A percentile compares a stretch with the other conserved stretches of the same genome.
Conservation (phyloP, 2,888 invertebrate species). For the Smittia sp. region DNA sequence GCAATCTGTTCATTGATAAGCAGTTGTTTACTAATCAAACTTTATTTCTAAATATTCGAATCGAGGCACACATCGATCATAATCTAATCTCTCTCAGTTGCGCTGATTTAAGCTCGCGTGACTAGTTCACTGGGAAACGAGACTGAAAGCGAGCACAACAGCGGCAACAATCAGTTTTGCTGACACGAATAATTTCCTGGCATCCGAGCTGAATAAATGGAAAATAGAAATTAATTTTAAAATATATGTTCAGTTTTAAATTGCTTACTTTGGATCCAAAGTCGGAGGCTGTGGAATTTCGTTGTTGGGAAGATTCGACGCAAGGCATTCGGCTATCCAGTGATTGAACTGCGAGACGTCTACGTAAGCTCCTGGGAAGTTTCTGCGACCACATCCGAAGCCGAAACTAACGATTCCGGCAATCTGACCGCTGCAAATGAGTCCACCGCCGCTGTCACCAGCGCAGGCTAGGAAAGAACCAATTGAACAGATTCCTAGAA, state of each 20-base stretch:
- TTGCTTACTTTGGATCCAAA: not conserved
- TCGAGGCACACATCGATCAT: too few relatives aligned
- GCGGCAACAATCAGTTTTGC: not conserved
- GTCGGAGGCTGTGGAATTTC: slow-evolving; percentile 31
- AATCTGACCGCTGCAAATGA: slow-evolving; percentile 42
- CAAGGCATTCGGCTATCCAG: slow-evolving; percentile 38
- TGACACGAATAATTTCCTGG: not conserved
- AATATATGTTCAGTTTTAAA: too few relatives aligned
- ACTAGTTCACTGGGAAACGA: too few relatives aligned
- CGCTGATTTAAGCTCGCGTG: too few relatives aligned
- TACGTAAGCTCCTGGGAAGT: slow-evolving; percentile 42
- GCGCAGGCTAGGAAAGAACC: not conserved
- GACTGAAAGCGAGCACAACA: not conserved
- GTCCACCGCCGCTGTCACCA: slow-evolving; percentile 42
- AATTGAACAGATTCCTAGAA: not conserved
- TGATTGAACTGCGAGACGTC: slow-evolving; percentile 38
- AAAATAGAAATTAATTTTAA: not conserved
- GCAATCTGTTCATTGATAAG: too few relatives aligned
- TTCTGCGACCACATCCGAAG: slow-evolving; percentile 41
- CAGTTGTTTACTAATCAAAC: too few relatives aligned
- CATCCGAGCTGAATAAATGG: not conserved
- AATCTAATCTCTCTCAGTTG: too few relatives aligned
- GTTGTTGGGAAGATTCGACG: slow-evolving; percentile 18
- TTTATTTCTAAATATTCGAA: too few relatives aligned
- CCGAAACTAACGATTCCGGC: slow-evolving; percentile 42